These are phyloP conservation scores for Pempheris klunzingeri DNA, from an alignment of 2,797 vertebrate genomes.

Conservation along the genomic window DNA sequence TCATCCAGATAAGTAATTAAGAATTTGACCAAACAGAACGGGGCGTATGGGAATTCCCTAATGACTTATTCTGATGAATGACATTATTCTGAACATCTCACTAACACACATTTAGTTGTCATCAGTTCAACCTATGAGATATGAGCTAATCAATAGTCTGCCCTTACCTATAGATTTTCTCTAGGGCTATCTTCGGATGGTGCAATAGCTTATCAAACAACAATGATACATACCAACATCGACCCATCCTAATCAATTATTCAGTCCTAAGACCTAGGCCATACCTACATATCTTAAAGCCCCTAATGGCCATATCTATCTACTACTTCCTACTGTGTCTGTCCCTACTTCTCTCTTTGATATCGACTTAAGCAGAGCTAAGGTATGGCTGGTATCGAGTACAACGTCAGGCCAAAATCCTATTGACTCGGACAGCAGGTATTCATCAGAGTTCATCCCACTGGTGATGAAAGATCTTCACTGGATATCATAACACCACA, in stretches of 20 bases:
- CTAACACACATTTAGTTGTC: constrained; percentile 55
- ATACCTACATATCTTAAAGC: constrained; percentile 55
- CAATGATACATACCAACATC: constrained; percentile 66
- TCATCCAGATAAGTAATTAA: constrained; percentile 35
- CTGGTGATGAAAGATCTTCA: constrained; percentile 16
- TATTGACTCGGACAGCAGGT: constrained; percentile 22
- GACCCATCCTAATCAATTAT: constrained; percentile 70
- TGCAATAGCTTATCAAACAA: constrained; percentile 65
- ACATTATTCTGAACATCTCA: constrained; percentile 45
- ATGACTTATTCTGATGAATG: constrained; percentile 41
- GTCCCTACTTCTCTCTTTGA: constrained; percentile 17
- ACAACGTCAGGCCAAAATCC: constrained; percentile 42
- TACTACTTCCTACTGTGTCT: constrained; percentile 16
- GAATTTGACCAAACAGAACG: constrained; percentile 33
- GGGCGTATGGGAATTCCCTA: constrained; percentile 12
- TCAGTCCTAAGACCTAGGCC: constrained; percentile 41
- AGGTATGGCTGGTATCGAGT: constrained; percentile 27
- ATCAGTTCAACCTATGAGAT: constrained; percentile 44
- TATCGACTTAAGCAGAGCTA: constrained; percentile 42
- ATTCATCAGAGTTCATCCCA: constrained; percentile 29
- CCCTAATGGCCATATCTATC: constrained; percentile 39
- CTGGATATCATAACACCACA: constrained; percentile 1
- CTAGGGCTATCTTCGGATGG: constrained; percentile 53
- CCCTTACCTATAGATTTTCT: constrained; percentile 62
- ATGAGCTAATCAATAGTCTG: constrained; percentile 66